A percentile compares a stretch with the other conserved stretches of the same genome.
Conservation (phyloP, 2,888 invertebrate species). For the Parascotia fuliginaria region DNA sequence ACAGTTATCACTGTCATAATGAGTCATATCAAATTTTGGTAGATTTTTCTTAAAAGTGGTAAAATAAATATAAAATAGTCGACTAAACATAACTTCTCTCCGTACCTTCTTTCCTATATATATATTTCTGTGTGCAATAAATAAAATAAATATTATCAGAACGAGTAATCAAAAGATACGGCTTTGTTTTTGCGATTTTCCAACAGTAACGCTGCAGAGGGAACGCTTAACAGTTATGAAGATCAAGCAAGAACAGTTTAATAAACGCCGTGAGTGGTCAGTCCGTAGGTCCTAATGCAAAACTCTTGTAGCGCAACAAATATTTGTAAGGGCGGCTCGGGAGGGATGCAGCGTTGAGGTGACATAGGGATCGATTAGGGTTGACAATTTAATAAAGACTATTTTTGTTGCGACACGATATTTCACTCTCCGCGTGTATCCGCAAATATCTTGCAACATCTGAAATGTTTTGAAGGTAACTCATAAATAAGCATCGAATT, state of each 20-base stretch:
- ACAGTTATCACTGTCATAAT: no score
- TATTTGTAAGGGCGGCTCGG: conserved; percentile 66
- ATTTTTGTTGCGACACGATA: conserved; percentile 31
- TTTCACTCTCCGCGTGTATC: conserved; percentile 26
- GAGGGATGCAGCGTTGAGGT: conserved; percentile 40
- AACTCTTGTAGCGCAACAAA: conserved; percentile 68
- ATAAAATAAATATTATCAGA: conserved; percentile 7
- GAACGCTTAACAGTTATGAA: conserved; percentile 28
- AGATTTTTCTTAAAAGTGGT: no score
- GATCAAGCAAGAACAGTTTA: conserved; percentile 54
- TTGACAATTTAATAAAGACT: conserved; percentile 40
- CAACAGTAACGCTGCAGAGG: conserved; percentile 30
- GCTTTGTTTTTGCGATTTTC: conserved; percentile 29
- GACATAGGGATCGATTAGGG: conserved; percentile 37
- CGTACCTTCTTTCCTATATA: no score
- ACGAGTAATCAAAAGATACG: conserved; percentile 10
- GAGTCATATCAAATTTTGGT: no score
- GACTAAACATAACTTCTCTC: no score
- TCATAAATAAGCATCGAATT: conserved; percentile 16
- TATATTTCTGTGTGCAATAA: no score
- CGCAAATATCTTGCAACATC: conserved; percentile 14
- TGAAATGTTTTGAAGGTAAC: conserved; percentile 16
- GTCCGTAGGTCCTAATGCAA: conserved; percentile 71
- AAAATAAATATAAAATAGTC: no score
- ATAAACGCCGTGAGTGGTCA: conserved; percentile 56